These are phyloP conservation scores for Microtus pennsylvanicus DNA, from an alignment of 2,113 vertebrate genomes.

Conservation along the genomic window DNA sequence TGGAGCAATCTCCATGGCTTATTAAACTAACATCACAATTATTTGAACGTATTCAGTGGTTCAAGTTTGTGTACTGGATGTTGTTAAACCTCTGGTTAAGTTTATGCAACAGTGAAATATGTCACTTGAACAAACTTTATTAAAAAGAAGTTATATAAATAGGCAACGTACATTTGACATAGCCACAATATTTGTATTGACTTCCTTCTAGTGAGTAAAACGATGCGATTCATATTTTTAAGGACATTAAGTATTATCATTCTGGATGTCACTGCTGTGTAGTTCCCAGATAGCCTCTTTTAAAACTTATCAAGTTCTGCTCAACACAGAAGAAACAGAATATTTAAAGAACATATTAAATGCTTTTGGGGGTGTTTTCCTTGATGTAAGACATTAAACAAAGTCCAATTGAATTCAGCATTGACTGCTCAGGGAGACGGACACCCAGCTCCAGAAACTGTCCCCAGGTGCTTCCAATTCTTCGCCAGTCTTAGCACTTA, in stretches of 20 bases:
- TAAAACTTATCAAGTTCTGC: constrained; percentile 1
- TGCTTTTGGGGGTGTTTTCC: not conserved
- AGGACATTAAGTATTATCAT: not conserved
- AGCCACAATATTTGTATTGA: not conserved
- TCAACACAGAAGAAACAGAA: not conserved
- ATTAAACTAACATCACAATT: not conserved
- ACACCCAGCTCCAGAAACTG: not conserved
- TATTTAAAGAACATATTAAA: constrained; percentile 14
- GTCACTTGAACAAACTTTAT: not conserved
- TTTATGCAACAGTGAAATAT: not conserved
- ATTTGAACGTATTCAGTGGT: not conserved
- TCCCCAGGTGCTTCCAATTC: not conserved
- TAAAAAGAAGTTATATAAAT: not conserved
- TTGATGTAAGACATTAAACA: constrained; percentile 2
- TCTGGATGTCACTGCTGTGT: not conserved
- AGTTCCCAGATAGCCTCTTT: not conserved
- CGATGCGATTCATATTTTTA: not conserved
- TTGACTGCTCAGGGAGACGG: not conserved
- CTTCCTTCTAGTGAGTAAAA: constrained; percentile 33
- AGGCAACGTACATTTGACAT: not conserved
- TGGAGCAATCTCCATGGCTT: rapidly evolving
- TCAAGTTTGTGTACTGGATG: not conserved
- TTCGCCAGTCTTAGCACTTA: not conserved
- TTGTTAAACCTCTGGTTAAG: not conserved
- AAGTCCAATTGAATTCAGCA: constrained; percentile 6